These are phyloP conservation scores for Anguilla megastoma DNA, from an alignment of 2,797 vertebrate genomes.

Conservation along the genomic window DNA sequence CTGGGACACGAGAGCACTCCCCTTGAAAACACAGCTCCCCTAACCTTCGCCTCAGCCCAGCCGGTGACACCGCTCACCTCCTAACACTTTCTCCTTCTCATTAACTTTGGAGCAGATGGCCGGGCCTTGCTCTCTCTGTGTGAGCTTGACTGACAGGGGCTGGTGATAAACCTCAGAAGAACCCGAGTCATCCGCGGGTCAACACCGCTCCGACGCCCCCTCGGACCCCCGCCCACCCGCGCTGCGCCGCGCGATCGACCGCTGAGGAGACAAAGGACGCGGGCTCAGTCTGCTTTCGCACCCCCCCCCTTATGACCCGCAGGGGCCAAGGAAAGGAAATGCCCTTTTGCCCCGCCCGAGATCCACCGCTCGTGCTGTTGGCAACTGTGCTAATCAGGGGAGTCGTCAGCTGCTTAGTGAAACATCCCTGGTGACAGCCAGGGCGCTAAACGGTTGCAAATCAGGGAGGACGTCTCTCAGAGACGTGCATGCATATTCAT, in stretches of 20 bases:
- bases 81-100: conserved; percentile 79
- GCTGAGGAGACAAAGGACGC: conserved; percentile 82
- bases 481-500: neutral
- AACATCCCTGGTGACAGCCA: conserved; percentile 51
- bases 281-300: conserved; percentile 70
- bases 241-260: conserved; percentile 75
- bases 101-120: conserved; percentile 94
- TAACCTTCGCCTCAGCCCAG: conserved; percentile 61
- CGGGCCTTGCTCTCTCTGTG: conserved; percentile 87
- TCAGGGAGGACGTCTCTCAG: neutral
- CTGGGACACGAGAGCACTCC: conserved; percentile 29
- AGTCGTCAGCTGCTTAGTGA: conserved; percentile 43
- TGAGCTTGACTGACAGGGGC: conserved; percentile 91
- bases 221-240: conserved; percentile 72
- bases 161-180: conserved; percentile 87
- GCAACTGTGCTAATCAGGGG: conserved; percentile 60
- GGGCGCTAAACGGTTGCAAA: neutral
- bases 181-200: conserved; percentile 81
- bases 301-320: conserved; percentile 73
- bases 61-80: conserved; percentile 66
- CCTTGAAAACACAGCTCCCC: conserved; percentile 42
- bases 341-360: conserved; percentile 60
- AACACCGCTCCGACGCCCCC: conserved; percentile 74
- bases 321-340: conserved; percentile 69
- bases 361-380: conserved; percentile 34